A percentile compares a stretch with the other conserved stretches of the same genome.
Evolutionary conservation across 2,113 vertebrate species (phyloP).

Genomic region (Apaloderma vittatum): DNA sequence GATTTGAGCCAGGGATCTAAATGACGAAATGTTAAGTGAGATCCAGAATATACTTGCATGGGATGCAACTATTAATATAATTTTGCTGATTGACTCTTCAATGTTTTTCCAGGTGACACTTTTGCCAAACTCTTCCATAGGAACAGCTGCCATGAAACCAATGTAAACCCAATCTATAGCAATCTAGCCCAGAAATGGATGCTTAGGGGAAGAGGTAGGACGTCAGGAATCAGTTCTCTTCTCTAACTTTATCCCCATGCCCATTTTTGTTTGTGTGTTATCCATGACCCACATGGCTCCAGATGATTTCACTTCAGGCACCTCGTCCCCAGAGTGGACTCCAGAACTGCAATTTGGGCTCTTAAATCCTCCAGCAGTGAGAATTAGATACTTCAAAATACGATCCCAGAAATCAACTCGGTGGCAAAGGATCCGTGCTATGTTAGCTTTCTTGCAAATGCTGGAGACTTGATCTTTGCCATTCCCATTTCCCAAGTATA

Average conservation of each 20-base stretch:
- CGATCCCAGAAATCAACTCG: not conserved
- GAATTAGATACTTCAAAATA: not conserved
- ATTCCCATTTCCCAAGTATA: not conserved
- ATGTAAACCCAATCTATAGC: not conserved
- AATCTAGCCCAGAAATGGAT: not conserved
- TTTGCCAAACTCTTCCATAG: not conserved
- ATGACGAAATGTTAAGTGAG: not conserved
- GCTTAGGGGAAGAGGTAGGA: not conserved
- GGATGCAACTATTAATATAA: not conserved
- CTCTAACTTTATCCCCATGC: not conserved
- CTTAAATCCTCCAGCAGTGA: not conserved
- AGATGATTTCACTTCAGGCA: not conserved
- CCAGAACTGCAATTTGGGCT: not conserved
- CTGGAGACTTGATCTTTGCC: not conserved
- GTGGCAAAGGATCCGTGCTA: not conserved
- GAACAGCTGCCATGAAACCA: not conserved
- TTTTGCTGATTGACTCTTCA: not conserved
- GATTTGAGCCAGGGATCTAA: not conserved
- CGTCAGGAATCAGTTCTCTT: not conserved
- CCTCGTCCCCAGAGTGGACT: too few species aligned
- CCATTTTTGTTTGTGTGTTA: not conserved
- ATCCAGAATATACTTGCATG: not conserved
- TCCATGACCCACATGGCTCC: not conserved
- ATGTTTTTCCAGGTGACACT: not conserved
- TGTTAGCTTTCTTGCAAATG: not conserved